Conservation (phyloP, 92 coral and sea anemone genomes). For the Desmophyllum pertusum region DNA sequence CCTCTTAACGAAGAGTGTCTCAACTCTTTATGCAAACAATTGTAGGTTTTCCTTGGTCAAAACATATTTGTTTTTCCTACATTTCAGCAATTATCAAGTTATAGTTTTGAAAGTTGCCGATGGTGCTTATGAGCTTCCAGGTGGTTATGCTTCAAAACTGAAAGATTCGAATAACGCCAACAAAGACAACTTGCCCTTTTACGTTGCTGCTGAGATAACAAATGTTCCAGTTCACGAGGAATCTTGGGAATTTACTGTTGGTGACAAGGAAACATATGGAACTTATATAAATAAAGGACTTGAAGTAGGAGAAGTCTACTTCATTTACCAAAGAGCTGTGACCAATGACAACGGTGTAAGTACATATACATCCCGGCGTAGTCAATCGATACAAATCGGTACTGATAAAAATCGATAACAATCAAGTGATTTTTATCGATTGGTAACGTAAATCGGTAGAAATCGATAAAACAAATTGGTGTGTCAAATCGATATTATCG, state of each 20-base stretch:
- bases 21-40: too few relatives aligned
- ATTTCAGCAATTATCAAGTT: constrained; percentile 4
- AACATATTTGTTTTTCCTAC: background rate
- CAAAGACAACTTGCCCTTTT: background rate
- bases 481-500: too few relatives aligned
- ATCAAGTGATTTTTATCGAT: too few relatives aligned
- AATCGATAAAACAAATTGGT: too few relatives aligned
- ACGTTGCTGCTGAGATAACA: background rate
- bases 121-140: background rate
- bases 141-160: background rate
- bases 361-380: too few relatives aligned
- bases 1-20: too few relatives aligned
- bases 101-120: constrained; percentile 1
- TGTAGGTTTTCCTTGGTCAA: background rate
- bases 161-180: background rate
- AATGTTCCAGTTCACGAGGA: background rate
- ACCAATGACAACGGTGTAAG: background rate
- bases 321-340: constrained; percentile 1
- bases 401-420: too few relatives aligned
- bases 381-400: too few relatives aligned
- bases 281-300: background rate
- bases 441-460: too few relatives aligned
- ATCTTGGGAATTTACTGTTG: constrained; percentile 6
- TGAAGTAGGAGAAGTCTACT: background rate
- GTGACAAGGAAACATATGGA: background rate